Conservation (phyloP, 2,113 vertebrate genomes). For the Ptyas mucosa region DNA sequence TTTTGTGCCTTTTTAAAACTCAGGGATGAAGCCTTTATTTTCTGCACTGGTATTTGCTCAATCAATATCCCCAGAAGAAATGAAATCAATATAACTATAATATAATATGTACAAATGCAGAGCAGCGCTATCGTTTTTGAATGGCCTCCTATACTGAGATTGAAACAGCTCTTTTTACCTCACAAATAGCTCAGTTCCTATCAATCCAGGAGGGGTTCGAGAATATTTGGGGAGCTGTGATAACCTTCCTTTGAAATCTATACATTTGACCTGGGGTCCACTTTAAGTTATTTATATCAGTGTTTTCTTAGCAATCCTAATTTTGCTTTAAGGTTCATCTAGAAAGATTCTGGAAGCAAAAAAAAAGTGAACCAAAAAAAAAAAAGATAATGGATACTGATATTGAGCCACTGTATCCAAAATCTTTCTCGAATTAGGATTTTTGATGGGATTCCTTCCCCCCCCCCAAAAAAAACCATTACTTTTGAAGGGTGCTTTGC, state of each 20-base stretch:
- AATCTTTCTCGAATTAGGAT: not conserved
- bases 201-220: not conserved
- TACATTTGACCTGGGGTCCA: not conserved
- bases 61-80: constrained; percentile 49
- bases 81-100: constrained; percentile 38
- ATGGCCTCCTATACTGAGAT: not conserved
- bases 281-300: not conserved
- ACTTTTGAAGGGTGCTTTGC: not conserved
- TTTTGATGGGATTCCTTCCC: constrained; percentile 25
- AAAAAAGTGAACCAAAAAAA: not conserved
- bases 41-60: constrained; percentile 39
- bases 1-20: not conserved
- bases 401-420: not conserved
- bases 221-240: not conserved
- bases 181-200: not conserved
- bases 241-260: constrained; percentile 9
- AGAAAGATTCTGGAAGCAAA: not conserved
- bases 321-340: not conserved
- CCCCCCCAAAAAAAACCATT: constrained; percentile 1
- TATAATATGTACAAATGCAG: constrained; percentile 38
- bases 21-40: constrained; percentile 30
- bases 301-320: not conserved
- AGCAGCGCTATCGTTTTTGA: constrained; percentile 22
- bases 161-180: constrained; percentile 26
- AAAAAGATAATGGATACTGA: not conserved